These are phyloP conservation scores for Melanostoma scalare DNA, from an alignment of 2,888 invertebrate genomes.

Conservation along the genomic window DNA sequence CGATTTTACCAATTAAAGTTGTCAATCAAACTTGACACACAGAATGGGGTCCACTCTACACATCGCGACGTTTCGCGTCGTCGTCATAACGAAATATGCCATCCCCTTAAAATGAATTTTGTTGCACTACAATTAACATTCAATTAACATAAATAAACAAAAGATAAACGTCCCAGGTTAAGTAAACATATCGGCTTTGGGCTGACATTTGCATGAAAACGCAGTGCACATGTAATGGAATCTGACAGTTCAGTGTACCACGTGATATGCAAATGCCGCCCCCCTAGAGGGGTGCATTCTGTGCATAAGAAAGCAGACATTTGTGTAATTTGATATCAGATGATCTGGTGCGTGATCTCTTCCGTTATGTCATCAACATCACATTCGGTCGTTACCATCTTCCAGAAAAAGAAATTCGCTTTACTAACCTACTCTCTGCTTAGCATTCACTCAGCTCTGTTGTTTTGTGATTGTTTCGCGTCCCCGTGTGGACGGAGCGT, in stretches of 20 bases:
- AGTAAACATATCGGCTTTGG: slow-evolving; percentile 21
- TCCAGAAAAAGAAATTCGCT: slow-evolving; percentile 45
- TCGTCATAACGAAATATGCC: slow-evolving; percentile 13
- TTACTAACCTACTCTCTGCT: slow-evolving; percentile 67
- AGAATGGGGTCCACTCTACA: slow-evolving; percentile 36
- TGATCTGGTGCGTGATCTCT: slow-evolving; percentile 63
- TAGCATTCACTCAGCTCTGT: slow-evolving; percentile 40
- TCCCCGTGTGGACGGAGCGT: slow-evolving; percentile 29
- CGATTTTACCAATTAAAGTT: slow-evolving; percentile 43
- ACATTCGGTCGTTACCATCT: slow-evolving; percentile 41
- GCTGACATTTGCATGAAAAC: slow-evolving; percentile 59
- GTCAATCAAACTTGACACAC: slow-evolving; percentile 66
- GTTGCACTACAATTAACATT: slow-evolving; percentile 54
- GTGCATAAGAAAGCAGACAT: slow-evolving; percentile 23
- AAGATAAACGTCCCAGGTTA: slow-evolving; percentile 48
- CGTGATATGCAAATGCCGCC: slow-evolving; percentile 58
- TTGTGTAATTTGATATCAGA: slow-evolving; percentile 60
- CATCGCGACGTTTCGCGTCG: neutral
- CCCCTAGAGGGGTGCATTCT: slow-evolving; percentile 34
- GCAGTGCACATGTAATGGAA: slow-evolving; percentile 43
- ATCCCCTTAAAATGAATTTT: slow-evolving; percentile 25
- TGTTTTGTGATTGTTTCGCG: slow-evolving; percentile 5
- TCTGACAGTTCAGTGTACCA: slow-evolving; percentile 51
- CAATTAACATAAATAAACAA: slow-evolving; percentile 67
- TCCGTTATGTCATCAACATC: slow-evolving; percentile 62